Percentiles rank a stretch among this genome's conserved stretches.
These are phyloP conservation scores for Oophaga pumilio DNA, from an alignment of 2,113 vertebrate genomes.

Conservation along the genomic window DNA sequence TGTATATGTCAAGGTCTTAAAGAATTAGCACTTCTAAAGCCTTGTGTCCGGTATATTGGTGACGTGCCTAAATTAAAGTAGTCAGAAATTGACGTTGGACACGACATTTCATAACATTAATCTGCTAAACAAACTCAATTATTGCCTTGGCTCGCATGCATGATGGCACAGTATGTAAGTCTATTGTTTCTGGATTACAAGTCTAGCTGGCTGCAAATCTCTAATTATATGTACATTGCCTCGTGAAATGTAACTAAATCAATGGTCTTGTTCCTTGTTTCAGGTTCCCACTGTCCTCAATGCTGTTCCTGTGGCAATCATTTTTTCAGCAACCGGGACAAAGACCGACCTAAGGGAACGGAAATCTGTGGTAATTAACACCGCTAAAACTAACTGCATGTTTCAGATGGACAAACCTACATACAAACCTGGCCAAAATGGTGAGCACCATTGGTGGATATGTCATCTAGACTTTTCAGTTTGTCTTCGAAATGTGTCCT, in stretches of 20 bases:
- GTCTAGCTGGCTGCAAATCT: background rate
- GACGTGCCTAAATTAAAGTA: background rate
- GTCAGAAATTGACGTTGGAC: background rate
- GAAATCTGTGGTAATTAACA: slow-evolving; percentile 10
- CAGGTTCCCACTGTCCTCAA: background rate
- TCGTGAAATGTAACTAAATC: background rate
- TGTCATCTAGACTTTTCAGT: background rate
- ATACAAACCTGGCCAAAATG: slow-evolving; percentile 20
- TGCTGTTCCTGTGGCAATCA: background rate
- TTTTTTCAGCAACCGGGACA: background rate
- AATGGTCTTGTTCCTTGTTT: background rate
- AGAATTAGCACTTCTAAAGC: no score
- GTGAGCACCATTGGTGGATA: background rate
- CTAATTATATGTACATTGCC: background rate
- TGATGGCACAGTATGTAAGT: background rate
- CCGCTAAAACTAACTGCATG: background rate
- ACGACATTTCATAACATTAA: background rate
- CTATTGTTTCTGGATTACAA: background rate
- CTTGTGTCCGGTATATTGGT: background rate
- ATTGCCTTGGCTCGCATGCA: background rate
- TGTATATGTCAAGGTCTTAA: no score
- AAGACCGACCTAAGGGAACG: background rate
- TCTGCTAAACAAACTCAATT: background rate
- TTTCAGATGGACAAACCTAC: slow-evolving; percentile 35
- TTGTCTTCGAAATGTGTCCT: background rate